Conservation (phyloP, 2,888 invertebrate genomes). For the Andrena bucephala region DNA sequence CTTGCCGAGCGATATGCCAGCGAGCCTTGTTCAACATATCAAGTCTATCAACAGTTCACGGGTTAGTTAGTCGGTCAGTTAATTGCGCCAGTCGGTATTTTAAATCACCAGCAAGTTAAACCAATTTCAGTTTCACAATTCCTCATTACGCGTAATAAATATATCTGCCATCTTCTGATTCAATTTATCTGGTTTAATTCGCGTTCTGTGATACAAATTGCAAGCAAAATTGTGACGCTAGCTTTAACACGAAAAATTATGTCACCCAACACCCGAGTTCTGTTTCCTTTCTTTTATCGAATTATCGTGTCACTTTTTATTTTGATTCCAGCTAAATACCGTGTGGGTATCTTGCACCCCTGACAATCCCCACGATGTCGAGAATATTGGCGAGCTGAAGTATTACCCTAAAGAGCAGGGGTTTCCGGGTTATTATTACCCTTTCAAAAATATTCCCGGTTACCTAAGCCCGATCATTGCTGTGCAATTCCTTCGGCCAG, state of each 20-base stretch:
- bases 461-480: conserved; percentile 96
- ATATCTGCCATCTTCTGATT: background rate
- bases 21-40: conserved; percentile 86
- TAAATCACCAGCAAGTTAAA: conserved; percentile 32
- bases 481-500: conserved; percentile 92
- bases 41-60: conserved; percentile 70
- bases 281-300: background rate
- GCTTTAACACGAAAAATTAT: background rate
- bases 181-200: background rate
- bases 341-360: conserved; percentile 97
- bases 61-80: conserved; percentile 76
- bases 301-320: background rate
- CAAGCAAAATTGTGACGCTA: background rate
- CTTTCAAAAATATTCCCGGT: conserved; percentile 93
- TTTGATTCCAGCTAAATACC: conserved; percentile 89
- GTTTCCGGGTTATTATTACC: conserved; percentile 95
- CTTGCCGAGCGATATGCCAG: conserved; percentile 88
- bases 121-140: background rate
- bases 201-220: background rate
- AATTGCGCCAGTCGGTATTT: conserved; percentile 62
- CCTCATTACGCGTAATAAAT: background rate
- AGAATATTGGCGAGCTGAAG: conserved; percentile 93
- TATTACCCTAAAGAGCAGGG: conserved; percentile 93
- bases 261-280: background rate
- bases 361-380: conserved; percentile 95